Evolutionary conservation across 2,113 vertebrate species (phyloP).

Genomic region (Ageneiosus marmoratus): DNA sequence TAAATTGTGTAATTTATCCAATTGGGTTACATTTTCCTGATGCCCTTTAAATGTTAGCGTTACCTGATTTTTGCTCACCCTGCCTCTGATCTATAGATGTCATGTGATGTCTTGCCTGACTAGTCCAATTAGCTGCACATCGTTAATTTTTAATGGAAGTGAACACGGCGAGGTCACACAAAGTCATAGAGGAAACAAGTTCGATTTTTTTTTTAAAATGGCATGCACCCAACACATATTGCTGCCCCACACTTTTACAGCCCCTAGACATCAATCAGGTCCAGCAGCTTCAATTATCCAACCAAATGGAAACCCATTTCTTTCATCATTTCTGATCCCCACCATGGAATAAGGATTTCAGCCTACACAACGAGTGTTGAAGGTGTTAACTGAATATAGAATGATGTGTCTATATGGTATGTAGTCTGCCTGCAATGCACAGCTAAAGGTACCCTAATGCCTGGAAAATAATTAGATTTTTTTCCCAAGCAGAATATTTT

Average conservation of each 20-base stretch:
- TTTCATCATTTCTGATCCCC: conserved; percentile 47
- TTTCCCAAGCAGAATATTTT: neutral
- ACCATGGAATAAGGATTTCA: conserved; percentile 39
- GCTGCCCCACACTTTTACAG: conserved; percentile 23
- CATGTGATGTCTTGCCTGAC: conserved; percentile 47
- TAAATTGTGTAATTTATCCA: conserved; percentile 44
- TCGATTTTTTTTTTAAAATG: conserved; percentile 32
- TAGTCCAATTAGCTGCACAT: conserved; percentile 55
- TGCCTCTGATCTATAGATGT: conserved; percentile 37
- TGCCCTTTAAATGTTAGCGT: conserved; percentile 51
- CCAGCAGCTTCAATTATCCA: conserved; percentile 55
- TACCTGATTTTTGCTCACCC: conserved; percentile 27
- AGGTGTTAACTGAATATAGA: conserved; percentile 44
- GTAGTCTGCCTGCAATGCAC: neutral
- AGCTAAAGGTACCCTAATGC: neutral
- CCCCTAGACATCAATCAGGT: conserved; percentile 55
- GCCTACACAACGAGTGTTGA: conserved; percentile 21
- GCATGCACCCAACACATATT: conserved; percentile 31
- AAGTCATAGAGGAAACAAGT: conserved; percentile 47
- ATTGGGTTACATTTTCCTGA: conserved; percentile 46
- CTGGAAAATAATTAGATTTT: neutral
- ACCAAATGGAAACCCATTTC: conserved; percentile 54
- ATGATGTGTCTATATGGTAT: conserved; percentile 19
- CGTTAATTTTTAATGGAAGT: conserved; percentile 53
- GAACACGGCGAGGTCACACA: conserved; percentile 54